phyloP scores from a whole-genome alignment of 2,888 invertebrate species.

The Gymnosoma rotundatum region DNA sequence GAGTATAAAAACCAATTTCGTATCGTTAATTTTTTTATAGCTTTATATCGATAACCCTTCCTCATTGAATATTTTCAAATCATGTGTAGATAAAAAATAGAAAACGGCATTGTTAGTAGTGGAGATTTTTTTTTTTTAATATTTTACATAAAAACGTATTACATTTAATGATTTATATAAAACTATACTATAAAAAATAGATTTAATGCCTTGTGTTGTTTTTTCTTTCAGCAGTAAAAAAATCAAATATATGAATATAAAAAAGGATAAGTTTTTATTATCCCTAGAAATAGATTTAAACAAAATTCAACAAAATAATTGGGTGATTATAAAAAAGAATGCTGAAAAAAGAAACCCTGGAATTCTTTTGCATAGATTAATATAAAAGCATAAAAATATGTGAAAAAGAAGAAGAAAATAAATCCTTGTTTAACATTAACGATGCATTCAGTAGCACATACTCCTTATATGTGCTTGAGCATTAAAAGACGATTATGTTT shows the following conservation, averaged over 20 bases:
- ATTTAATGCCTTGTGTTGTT: slow-evolving; percentile 17
- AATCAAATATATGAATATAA: slow-evolving; percentile 12
- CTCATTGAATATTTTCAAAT: no score
- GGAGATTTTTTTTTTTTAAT: slow-evolving; percentile 6
- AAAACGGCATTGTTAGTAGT: background rate
- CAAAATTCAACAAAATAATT: slow-evolving; percentile 47
- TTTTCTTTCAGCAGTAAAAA: background rate
- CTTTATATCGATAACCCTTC: no score
- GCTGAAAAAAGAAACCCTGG: background rate
- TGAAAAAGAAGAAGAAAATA: background rate
- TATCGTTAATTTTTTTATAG: no score
- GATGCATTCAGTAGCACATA: no score
- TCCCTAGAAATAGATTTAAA: slow-evolving; percentile 19
- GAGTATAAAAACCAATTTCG: no score
- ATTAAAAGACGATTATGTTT: no score
- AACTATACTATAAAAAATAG: slow-evolving; percentile 7
- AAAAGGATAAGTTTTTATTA: slow-evolving; percentile 31
- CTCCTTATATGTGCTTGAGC: no score
- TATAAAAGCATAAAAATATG: slow-evolving; percentile 1
- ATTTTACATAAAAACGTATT: slow-evolving; percentile 17
- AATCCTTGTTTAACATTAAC: no score
- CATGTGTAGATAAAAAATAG: slow-evolving; percentile 42
- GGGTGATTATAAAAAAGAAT: slow-evolving; percentile 40
- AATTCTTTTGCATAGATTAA: background rate
- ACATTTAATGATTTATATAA: slow-evolving; percentile 53